Evolutionary conservation across 1,140 invertebrate species (phyloP).

Genomic region (Anoplophora glabripennis): DNA sequence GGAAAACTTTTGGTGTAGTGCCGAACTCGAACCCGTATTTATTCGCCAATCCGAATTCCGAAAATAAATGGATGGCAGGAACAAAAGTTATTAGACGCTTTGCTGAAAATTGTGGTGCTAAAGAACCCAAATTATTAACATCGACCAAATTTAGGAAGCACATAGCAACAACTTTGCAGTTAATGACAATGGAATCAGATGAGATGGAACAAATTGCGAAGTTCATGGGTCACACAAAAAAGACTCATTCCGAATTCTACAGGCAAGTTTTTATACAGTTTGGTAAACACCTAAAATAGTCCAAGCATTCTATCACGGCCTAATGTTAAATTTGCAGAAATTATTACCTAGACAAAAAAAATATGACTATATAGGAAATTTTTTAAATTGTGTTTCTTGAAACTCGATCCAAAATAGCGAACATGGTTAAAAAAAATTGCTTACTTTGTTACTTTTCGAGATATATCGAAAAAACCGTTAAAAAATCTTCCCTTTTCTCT

Average conservation of each 20-base stretch:
- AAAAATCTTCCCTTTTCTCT: too few species aligned
- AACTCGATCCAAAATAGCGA: too few species aligned
- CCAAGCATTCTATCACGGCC: too few species aligned
- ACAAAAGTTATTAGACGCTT: constrained; percentile 18
- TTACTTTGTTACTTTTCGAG: too few species aligned
- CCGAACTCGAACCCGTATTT: constrained; percentile 27
- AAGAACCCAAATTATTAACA: constrained; percentile 19
- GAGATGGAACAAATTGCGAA: constrained; percentile 24
- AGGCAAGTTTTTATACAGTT: constrained; percentile 18
- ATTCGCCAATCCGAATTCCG: constrained; percentile 21
- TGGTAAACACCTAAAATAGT: too few species aligned
- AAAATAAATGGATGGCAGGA: constrained; percentile 21
- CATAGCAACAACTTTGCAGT: constrained; percentile 27
- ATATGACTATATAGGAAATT: too few species aligned
- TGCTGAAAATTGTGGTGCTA: constrained; percentile 19
- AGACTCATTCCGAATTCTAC: constrained; percentile 30
- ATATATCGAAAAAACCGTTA: too few species aligned
- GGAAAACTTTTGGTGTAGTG: constrained; percentile 9
- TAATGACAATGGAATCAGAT: constrained; percentile 19
- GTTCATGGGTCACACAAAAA: constrained; percentile 25
- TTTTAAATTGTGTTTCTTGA: too few species aligned
- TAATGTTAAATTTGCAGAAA: too few species aligned
- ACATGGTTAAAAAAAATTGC: too few species aligned
- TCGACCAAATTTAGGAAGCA: constrained; percentile 27
- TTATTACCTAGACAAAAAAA: too few species aligned